Conservation (phyloP, 2,888 invertebrate species). For the Ophonus ardosiacus region DNA sequence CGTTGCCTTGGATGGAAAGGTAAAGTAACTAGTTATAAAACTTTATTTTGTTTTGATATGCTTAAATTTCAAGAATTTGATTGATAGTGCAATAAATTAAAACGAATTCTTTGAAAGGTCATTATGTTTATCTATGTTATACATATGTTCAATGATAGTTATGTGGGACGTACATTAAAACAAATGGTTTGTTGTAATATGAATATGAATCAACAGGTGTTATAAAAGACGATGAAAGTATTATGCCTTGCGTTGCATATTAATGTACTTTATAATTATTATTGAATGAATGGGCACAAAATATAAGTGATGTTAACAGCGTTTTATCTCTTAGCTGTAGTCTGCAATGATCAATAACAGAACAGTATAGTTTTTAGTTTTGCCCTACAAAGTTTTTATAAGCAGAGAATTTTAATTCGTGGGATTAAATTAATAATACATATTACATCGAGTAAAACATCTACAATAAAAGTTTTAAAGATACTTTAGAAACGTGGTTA, state of each 20-base stretch:
- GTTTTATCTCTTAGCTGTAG: no score
- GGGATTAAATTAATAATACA: no score
- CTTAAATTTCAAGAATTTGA: not conserved
- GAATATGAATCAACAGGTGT: not conserved
- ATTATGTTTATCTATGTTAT: not conserved
- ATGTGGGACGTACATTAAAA: not conserved
- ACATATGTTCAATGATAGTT: not conserved
- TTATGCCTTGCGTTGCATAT: not conserved
- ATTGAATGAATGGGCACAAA: no score
- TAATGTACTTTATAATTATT: not conserved
- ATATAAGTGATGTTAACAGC: no score
- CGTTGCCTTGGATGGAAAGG: not conserved
- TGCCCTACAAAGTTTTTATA: no score
- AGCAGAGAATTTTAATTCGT: no score
- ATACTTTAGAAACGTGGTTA: no score
- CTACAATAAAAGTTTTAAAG: no score
- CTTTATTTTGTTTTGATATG: not conserved
- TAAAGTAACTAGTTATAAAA: conserved; percentile 3
- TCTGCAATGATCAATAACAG: no score
- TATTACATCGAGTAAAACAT: no score
- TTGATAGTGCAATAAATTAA: not conserved
- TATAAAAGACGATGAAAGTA: not conserved
- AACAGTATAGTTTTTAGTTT: no score
- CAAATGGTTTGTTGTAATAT: not conserved
- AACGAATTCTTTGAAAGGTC: not conserved